phyloP scores from a whole-genome alignment of 2,888 invertebrate species.

The Cyrtodaria siliqua region DNA sequence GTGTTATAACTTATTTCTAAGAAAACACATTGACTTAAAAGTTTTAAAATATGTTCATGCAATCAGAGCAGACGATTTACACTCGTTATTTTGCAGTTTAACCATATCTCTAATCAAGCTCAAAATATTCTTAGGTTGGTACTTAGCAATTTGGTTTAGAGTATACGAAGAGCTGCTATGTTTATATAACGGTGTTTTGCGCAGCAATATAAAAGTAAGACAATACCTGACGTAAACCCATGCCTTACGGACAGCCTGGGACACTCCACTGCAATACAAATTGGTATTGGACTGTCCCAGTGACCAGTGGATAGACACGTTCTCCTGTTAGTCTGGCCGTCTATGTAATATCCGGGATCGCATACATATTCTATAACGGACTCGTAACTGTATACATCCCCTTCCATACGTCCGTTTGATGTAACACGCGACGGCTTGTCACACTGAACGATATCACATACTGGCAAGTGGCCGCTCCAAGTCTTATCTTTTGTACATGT shows the following conservation, averaged over 20 bases:
- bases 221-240: constrained; percentile 65
- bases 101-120: too few species aligned
- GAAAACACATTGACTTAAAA: too few species aligned
- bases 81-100: too few species aligned
- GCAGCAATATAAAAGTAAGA: too few species aligned
- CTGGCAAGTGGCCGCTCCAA: constrained; percentile 71
- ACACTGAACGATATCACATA: constrained; percentile 70
- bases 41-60: too few species aligned
- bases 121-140: too few species aligned
- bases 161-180: too few species aligned
- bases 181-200: too few species aligned
- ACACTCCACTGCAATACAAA: constrained; percentile 78
- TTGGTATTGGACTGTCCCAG: constrained; percentile 78
- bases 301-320: constrained; percentile 76
- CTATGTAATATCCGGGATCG: constrained; percentile 75
- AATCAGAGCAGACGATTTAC: too few species aligned
- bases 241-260: constrained; percentile 60
- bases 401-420: constrained; percentile 68
- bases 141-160: too few species aligned
- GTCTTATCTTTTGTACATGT: constrained; percentile 64
- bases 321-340: constrained; percentile 62
- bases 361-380: constrained; percentile 78
- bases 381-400: constrained; percentile 68
- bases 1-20: too few species aligned
- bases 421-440: constrained; percentile 66